These are phyloP conservation scores for Platynereis dumerilii DNA, from an alignment of 2,888 invertebrate species.

Conservation along the genomic window DNA sequence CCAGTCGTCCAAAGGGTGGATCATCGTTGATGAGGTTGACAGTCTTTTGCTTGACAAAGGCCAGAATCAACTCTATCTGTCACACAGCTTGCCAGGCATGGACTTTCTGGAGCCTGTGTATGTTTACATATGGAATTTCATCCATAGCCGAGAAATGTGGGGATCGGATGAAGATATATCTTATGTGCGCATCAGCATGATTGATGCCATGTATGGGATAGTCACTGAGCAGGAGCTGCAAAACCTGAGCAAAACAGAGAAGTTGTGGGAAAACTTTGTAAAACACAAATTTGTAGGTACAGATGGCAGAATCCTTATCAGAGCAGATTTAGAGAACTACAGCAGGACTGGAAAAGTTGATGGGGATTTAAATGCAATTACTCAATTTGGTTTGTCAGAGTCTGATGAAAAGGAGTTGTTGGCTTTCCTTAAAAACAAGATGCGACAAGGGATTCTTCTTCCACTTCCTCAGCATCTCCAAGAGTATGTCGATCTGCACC, in stretches of 20 bases:
- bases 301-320: too few relatives aligned
- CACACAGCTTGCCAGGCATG: constrained; percentile 25
- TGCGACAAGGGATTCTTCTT: not conserved
- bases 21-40: constrained; percentile 35
- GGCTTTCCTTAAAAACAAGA: not conserved
- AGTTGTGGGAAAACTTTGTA: too few relatives aligned
- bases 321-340: not conserved
- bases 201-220: not conserved
- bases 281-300: too few relatives aligned
- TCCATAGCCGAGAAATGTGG: constrained; percentile 3
- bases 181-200: too few relatives aligned
- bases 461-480: constrained; percentile 13
- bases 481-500: constrained; percentile 23
- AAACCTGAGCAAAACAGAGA: too few relatives aligned
- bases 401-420: not conserved
- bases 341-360: not conserved
- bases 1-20: not conserved
- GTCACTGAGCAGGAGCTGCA: not conserved
- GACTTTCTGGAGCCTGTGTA: constrained; percentile 29
- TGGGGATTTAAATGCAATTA: not conserved
- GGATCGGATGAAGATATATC: not conserved
- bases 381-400: not conserved
- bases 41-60: constrained; percentile 31
- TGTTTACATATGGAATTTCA: constrained; percentile 26
- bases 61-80: constrained; percentile 24